phyloP scores from a whole-genome alignment of 2,888 invertebrate species.

The Hedya salicella region DNA sequence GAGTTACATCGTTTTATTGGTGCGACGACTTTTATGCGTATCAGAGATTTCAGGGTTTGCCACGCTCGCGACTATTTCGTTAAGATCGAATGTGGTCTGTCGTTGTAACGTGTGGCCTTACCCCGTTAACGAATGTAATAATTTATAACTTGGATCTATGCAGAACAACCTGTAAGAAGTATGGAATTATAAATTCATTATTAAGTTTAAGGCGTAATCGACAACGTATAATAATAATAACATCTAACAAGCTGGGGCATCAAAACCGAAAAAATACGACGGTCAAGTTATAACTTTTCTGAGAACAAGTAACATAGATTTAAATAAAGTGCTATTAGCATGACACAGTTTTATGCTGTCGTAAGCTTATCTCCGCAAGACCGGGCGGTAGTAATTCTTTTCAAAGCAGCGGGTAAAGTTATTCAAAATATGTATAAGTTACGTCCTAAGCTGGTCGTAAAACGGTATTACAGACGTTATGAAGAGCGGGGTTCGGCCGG shows the following conservation, averaged over 20 bases:
- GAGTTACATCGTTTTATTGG: constrained; percentile 57
- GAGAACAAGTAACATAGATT: constrained; percentile 3
- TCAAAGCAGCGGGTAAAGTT: constrained; percentile 74
- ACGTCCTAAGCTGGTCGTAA: constrained; percentile 80
- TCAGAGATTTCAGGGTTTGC: constrained; percentile 49
- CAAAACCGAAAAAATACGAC: not conserved
- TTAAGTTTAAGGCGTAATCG: too few relatives aligned
- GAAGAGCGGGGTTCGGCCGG: constrained; percentile 76
- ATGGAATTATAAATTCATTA: too few relatives aligned
- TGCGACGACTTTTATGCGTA: constrained; percentile 56
- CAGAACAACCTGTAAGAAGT: too few relatives aligned
- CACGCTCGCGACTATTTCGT: constrained; percentile 54
- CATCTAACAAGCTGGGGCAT: not conserved
- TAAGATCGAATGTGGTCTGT: constrained; percentile 54
- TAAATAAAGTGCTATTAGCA: constrained; percentile 47
- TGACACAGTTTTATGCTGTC: constrained; percentile 52
- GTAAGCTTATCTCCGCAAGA: constrained; percentile 63
- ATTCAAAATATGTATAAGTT: constrained; percentile 83
- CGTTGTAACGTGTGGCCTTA: constrained; percentile 26
- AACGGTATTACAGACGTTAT: constrained; percentile 81
- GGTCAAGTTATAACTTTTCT: not conserved
- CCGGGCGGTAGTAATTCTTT: constrained; percentile 70
- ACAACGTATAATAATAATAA: too few relatives aligned
- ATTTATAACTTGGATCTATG: not conserved
- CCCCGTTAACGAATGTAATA: constrained; percentile 1